phyloP scores from a whole-genome alignment of 2,888 invertebrate species.

The Tipula helvola region DNA sequence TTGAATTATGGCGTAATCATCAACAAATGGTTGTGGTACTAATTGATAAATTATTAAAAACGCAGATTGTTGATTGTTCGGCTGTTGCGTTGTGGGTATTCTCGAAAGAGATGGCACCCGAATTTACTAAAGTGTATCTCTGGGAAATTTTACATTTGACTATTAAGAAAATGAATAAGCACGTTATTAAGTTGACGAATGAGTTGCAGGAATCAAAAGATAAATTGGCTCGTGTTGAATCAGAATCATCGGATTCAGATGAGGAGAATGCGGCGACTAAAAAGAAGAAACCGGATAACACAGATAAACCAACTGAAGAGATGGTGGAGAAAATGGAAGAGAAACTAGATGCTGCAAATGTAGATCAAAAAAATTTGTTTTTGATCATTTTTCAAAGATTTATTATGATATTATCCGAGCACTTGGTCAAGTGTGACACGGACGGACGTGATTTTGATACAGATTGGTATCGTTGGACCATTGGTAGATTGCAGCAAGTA shows the following conservation, averaged over 20 bases:
- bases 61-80: conserved; percentile 92
- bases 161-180: conserved; percentile 92
- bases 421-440: conserved; percentile 84
- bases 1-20: conserved; percentile 90
- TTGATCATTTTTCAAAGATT: conserved; percentile 96
- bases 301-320: conserved; percentile 50
- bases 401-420: conserved; percentile 95
- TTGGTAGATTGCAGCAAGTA: conserved; percentile 88
- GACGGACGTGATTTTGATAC: conserved; percentile 88
- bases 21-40: conserved; percentile 95
- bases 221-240: conserved; percentile 71
- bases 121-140: conserved; percentile 86
- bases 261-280: conserved; percentile 49
- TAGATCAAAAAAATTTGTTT: conserved; percentile 93
- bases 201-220: conserved; percentile 79
- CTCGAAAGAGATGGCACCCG: conserved; percentile 81
- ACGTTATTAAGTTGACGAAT: conserved; percentile 68
- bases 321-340: conserved; percentile 93
- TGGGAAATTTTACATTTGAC: conserved; percentile 97
- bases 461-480: conserved; percentile 92
- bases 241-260: conserved; percentile 69
- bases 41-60: conserved; percentile 94
- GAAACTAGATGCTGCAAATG: conserved; percentile 83
- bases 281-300: conserved; percentile 34
- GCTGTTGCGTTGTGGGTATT: conserved; percentile 98